phyloP scores from a whole-genome alignment of 2,797 vertebrate species.

The Buphagus erythrorhynchus region DNA sequence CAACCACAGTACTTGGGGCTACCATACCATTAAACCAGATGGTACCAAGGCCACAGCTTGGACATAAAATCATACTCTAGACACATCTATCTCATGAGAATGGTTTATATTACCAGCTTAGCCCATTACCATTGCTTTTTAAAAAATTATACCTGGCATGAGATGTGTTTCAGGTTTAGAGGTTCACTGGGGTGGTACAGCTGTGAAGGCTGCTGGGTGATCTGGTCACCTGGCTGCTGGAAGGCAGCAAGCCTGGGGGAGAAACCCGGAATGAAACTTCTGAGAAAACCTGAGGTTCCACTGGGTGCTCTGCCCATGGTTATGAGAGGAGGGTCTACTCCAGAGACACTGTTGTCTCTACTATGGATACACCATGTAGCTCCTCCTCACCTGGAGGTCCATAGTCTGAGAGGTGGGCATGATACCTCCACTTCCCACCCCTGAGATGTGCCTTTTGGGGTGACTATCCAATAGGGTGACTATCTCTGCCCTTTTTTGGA shows the following conservation, averaged over 20 bases:
- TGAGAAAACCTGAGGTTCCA: not conserved
- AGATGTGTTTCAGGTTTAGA: not conserved
- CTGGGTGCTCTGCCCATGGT: not conserved
- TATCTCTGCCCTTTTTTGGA: accelerated
- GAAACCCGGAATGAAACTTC: not conserved
- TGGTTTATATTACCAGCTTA: not conserved
- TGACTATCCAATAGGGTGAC: not conserved
- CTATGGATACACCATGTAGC: not conserved
- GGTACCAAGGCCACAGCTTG: not conserved
- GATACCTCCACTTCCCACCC: not conserved
- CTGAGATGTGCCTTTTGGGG: not conserved
- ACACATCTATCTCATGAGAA: not conserved
- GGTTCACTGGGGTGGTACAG: not conserved
- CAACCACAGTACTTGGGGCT: not conserved
- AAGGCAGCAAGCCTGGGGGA: not conserved
- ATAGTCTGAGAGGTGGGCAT: not conserved
- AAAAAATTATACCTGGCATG: not conserved
- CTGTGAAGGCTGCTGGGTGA: not conserved
- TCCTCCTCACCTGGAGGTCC: not conserved
- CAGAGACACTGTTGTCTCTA: accelerated
- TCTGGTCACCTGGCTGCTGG: not conserved
- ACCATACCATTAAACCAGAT: not conserved
- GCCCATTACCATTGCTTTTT: not conserved
- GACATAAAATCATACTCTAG: not conserved
- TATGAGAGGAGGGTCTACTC: not conserved